Conservation (phyloP, 2,797 vertebrate species). For the Astyanax mexicanus region DNA sequence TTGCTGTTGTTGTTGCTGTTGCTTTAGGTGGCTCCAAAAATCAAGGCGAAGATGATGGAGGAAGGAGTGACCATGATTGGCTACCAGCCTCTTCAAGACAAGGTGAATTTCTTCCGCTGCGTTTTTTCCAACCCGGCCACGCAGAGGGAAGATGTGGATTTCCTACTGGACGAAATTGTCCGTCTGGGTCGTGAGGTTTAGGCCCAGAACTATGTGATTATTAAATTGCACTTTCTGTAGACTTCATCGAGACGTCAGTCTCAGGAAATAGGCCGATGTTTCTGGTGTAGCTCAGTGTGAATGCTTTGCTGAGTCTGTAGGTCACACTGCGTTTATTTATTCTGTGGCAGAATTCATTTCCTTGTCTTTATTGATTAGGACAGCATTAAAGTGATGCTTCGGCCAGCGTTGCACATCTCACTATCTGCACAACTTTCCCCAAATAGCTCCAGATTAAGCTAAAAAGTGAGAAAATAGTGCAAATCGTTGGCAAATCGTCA, state of each 20-base stretch:
- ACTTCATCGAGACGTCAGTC: not conserved
- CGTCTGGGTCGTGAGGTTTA: slow-evolving; percentile 70
- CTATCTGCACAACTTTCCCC: not conserved
- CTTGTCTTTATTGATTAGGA: not conserved
- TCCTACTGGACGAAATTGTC: slow-evolving; percentile 75
- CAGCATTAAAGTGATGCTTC: not conserved
- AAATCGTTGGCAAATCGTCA: no score
- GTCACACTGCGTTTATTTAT: not conserved
- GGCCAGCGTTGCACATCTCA: not conserved
- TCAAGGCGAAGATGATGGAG: slow-evolving; percentile 79
- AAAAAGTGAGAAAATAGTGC: no score
- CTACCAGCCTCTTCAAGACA: slow-evolving; percentile 72
- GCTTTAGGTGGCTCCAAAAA: slow-evolving; percentile 72
- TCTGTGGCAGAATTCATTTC: slow-evolving; percentile 6
- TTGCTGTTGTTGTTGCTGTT: no score
- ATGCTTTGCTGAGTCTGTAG: not conserved
- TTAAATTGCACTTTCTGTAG: not conserved
- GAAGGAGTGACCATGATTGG: slow-evolving; percentile 70
- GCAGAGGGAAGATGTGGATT: slow-evolving; percentile 73
- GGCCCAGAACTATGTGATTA: not conserved
- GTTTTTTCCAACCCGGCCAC: slow-evolving; percentile 78
- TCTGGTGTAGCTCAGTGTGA: not conserved
- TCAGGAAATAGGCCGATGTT: not conserved
- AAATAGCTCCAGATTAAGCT: no score
- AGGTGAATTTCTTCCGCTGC: slow-evolving; percentile 76